These are phyloP conservation scores for Petaurus breviceps DNA, from an alignment of 2,113 vertebrate species.

Conservation along the genomic window DNA sequence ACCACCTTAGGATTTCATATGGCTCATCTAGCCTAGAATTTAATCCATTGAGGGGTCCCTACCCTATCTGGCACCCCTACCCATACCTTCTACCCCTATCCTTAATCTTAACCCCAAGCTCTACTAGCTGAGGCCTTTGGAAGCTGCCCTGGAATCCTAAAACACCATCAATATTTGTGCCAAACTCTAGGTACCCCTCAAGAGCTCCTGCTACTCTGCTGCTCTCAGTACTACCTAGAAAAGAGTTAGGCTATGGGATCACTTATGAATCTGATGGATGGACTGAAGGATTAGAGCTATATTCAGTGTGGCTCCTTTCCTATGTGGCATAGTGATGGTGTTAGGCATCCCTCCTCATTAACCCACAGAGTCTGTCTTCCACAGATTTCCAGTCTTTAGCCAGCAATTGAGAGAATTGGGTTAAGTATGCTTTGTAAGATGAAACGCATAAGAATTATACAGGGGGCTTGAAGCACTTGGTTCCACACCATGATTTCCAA, in stretches of 20 bases:
- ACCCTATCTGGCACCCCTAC: background rate
- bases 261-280: background rate
- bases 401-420: background rate
- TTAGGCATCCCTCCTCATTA: background rate
- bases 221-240: background rate
- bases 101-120: background rate
- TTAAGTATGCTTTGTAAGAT: background rate
- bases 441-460: background rate
- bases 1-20: background rate
- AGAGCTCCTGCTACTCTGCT: background rate
- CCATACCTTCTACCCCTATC: too few species aligned
- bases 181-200: background rate
- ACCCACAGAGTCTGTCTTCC: background rate
- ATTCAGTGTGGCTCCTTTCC: background rate
- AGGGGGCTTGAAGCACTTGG: constrained; percentile 58
- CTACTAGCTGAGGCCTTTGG: background rate
- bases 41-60: background rate
- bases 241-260: background rate
- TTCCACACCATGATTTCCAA: constrained; percentile 35
- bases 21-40: background rate
- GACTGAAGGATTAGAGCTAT: background rate
- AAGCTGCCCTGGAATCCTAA: background rate
- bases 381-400: background rate
- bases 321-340: background rate
- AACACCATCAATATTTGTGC: background rate